A percentile compares a stretch with the other conserved stretches of the same genome.
These are phyloP conservation scores for Prionailurus bengalensis DNA, from an alignment of 2,113 vertebrate genomes.

Conservation along the genomic window DNA sequence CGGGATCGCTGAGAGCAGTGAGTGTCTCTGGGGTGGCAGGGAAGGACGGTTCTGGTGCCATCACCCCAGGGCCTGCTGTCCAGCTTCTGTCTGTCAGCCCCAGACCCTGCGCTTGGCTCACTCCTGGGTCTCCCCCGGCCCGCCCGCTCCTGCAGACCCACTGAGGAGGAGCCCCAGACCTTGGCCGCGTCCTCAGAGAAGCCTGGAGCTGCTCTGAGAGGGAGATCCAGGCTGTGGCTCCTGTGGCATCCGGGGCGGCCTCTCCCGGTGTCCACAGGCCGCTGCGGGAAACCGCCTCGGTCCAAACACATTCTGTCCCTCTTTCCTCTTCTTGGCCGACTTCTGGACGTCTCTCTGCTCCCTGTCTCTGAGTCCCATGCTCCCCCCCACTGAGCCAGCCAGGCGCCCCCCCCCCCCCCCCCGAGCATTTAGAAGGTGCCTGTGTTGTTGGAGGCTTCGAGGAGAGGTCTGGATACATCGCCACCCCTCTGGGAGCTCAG, in stretches of 20 bases:
- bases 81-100: not conserved
- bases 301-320: not conserved
- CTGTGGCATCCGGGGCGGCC: not conserved
- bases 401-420: not conserved
- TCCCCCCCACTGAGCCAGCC: not conserved
- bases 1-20: not conserved
- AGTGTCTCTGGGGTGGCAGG: not conserved
- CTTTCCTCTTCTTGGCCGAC: not conserved
- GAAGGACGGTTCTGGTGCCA: not conserved
- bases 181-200: not conserved
- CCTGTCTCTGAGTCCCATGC: not conserved
- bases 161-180: not conserved
- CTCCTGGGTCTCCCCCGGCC: not conserved
- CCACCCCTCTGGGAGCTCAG: not conserved
- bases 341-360: not conserved
- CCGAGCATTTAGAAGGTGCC: not conserved
- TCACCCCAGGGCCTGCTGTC: too few species aligned
- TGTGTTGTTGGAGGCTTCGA: not conserved
- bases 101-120: not conserved
- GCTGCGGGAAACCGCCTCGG: not conserved
- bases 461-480: not conserved
- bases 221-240: not conserved
- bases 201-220: not conserved
- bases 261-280: not conserved
- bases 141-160: too few species aligned